phyloP scores from a whole-genome alignment of 2,797 vertebrate genomes.

The Epinephelus malabaricus region DNA sequence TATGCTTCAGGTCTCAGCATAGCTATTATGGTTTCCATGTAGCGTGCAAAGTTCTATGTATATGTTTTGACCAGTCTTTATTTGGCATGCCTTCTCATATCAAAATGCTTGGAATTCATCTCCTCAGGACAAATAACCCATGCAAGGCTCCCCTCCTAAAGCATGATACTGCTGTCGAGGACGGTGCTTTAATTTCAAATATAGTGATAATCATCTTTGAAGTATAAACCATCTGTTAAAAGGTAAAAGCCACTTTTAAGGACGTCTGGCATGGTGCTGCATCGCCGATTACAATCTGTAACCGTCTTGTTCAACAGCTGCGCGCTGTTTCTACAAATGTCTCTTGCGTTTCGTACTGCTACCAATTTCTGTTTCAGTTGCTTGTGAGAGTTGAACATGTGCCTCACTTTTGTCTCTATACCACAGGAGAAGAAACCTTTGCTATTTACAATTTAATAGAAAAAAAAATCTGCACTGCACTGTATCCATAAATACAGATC shows the following conservation, averaged over 20 bases:
- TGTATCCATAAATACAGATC: constrained; percentile 91
- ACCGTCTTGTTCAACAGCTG: constrained; percentile 49
- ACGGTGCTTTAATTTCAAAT: constrained; percentile 36
- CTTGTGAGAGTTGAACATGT: constrained; percentile 88
- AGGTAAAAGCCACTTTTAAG: constrained; percentile 39
- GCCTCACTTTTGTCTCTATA: constrained; percentile 87
- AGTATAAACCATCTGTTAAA: constrained; percentile 10
- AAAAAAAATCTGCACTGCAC: constrained; percentile 82
- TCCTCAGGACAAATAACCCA: constrained; percentile 66
- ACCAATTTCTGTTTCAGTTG: constrained; percentile 68
- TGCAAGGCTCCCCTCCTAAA: constrained; percentile 53
- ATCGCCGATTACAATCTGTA: constrained; percentile 36
- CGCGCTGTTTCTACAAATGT: constrained; percentile 27
- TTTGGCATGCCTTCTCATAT: constrained; percentile 82
- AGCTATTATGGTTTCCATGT: constrained; percentile 88
- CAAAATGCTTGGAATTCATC: constrained; percentile 85
- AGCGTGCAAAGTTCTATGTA: constrained; percentile 87
- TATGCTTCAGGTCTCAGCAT: constrained; percentile 79
- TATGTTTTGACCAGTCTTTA: constrained; percentile 85
- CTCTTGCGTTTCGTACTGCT: constrained; percentile 36
- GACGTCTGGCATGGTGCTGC: constrained; percentile 33
- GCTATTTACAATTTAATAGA: constrained; percentile 87
- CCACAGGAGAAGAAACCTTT: constrained; percentile 94
- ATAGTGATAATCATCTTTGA: constrained; percentile 44
- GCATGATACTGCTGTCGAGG: constrained; percentile 39